These are phyloP conservation scores for Acanthis flammea DNA, from an alignment of 2,797 vertebrate genomes.

Conservation along the genomic window DNA sequence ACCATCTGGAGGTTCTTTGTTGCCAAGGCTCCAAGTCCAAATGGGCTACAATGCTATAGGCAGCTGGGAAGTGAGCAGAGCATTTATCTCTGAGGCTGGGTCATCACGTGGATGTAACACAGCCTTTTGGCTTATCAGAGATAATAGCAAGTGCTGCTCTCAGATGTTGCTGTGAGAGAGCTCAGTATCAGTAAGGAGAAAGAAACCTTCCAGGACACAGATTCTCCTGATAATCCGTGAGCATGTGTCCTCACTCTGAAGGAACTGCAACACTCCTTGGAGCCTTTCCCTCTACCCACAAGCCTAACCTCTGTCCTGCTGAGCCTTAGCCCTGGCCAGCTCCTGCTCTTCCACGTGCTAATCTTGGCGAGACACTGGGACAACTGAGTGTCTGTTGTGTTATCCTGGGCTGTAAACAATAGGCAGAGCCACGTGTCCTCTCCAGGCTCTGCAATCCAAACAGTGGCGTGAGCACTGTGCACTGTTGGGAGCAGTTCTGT, in stretches of 20 bases:
- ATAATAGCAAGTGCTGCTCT: neutral
- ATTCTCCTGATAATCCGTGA: neutral
- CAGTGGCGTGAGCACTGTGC: constrained; percentile 33
- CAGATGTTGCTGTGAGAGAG: neutral
- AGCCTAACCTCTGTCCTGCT: constrained; percentile 33
- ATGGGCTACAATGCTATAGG: neutral
- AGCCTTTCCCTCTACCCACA: constrained; percentile 13
- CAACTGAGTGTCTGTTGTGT: constrained; percentile 35
- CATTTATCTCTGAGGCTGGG: neutral
- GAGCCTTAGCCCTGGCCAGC: constrained; percentile 24
- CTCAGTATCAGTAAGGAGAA: neutral
- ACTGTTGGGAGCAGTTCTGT: neutral
- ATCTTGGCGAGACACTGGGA: constrained; percentile 50
- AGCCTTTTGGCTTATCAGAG: neutral
- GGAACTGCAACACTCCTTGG: neutral
- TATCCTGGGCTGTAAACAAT: constrained; percentile 54
- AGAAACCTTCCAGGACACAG: neutral
- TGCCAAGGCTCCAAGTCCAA: neutral
- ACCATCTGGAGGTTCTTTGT: neutral
- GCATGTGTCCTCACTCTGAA: neutral
- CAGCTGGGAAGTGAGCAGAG: neutral
- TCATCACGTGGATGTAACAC: neutral
- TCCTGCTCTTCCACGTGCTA: constrained; percentile 61
- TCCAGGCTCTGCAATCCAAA: constrained; percentile 23
- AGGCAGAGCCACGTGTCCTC: constrained; percentile 44